A percentile compares a stretch with the other conserved stretches of the same genome.
These are phyloP conservation scores for Tanytarsus gracilentus DNA, from an alignment of 2,888 invertebrate genomes.

Conservation along the genomic window DNA sequence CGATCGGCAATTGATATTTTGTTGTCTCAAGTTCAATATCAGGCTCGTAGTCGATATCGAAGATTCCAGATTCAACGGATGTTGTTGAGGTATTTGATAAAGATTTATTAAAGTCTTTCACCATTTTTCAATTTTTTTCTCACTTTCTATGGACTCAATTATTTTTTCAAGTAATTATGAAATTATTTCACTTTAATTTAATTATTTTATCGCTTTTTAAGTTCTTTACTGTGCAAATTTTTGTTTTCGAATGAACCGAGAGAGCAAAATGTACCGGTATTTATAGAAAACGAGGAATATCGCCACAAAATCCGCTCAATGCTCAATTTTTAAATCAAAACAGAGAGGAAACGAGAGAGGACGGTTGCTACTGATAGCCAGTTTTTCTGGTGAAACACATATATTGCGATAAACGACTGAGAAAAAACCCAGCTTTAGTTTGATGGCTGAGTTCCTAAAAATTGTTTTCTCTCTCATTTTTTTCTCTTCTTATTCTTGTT, in stretches of 20 bases:
- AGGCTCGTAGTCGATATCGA: neutral
- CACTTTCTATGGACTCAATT: neutral
- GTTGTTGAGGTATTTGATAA: slow-evolving; percentile 17
- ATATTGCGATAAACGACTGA: neutral
- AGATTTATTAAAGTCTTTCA: slow-evolving; percentile 19
- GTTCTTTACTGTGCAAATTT: too few relatives aligned
- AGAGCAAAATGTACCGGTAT: too few relatives aligned
- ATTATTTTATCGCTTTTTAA: too few relatives aligned
- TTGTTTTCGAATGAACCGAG: slow-evolving; percentile 5
- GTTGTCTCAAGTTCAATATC: neutral
- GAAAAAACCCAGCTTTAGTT: slow-evolving; percentile 1
- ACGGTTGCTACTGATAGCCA: too few relatives aligned
- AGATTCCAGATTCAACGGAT: slow-evolving; percentile 20
- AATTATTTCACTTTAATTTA: neutral
- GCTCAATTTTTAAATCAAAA: slow-evolving; percentile 1
- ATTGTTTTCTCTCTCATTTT: neutral
- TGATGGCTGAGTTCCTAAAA: too few relatives aligned
- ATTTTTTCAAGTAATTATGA: neutral
- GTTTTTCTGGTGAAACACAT: neutral
- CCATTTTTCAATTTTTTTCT: slow-evolving; percentile 13
- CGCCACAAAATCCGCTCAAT: neutral
- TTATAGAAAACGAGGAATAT: neutral
- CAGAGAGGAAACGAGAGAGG: too few relatives aligned
- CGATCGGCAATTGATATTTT: slow-evolving; percentile 32
- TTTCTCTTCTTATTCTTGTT: neutral